These are phyloP conservation scores for Valencia hispanica DNA, from an alignment of 2,797 vertebrate species.

Conservation along the genomic window DNA sequence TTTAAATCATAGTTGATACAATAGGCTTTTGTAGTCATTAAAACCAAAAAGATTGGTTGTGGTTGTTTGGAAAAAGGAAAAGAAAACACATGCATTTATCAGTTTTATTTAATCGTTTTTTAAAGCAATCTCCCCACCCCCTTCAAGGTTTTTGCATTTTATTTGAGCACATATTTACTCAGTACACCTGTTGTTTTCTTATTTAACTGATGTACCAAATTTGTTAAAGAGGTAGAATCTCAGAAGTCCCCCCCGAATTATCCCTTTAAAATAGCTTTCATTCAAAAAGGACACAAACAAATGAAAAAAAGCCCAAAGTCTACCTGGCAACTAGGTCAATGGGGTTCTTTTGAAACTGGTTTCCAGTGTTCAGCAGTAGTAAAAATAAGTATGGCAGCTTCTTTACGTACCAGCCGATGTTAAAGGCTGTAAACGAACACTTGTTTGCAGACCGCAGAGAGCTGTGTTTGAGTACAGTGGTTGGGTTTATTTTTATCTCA, in stretches of 20 bases:
- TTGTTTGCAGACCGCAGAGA: background rate
- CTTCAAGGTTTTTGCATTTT: background rate
- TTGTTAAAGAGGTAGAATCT: background rate
- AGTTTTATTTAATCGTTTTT: no score
- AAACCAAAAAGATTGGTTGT: background rate
- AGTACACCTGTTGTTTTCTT: background rate
- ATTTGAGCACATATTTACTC: background rate
- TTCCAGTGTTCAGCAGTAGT: background rate
- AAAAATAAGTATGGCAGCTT: background rate
- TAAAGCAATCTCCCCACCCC: no score
- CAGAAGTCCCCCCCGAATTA: no score
- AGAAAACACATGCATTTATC: no score
- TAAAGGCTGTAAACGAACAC: background rate
- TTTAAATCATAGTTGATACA: background rate
- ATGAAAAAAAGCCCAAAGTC: no score
- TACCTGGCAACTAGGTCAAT: background rate
- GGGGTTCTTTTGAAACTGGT: background rate
- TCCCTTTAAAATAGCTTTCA: no score
- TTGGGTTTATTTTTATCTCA: conserved; percentile 3
- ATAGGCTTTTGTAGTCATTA: background rate
- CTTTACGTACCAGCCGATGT: background rate
- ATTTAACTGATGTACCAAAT: background rate
- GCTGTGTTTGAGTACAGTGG: conserved; percentile 10
- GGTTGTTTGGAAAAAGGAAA: no score
- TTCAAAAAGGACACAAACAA: no score